These are phyloP conservation scores for Sisyra nigra DNA, from an alignment of 2,888 invertebrate genomes.

Conservation along the genomic window DNA sequence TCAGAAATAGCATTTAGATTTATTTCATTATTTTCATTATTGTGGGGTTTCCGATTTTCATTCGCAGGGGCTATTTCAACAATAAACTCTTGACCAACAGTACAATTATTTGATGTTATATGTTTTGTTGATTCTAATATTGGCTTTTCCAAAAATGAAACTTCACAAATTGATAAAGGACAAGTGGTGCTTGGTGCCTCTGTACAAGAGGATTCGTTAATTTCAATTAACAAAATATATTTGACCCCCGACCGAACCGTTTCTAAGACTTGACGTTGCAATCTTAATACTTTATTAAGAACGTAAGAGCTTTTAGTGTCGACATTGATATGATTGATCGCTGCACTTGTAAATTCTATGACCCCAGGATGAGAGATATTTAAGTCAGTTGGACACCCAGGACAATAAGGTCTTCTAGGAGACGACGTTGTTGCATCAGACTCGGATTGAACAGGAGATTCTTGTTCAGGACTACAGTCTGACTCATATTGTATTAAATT, in stretches of 20 bases:
- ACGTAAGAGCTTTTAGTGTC: slow-evolving; percentile 22
- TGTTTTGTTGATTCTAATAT: slow-evolving; percentile 46
- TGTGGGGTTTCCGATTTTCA: slow-evolving; percentile 16
- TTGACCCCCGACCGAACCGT: slow-evolving; percentile 39
- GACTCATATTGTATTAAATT: not conserved
- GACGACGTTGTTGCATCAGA: not conserved
- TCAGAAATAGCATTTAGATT: slow-evolving; percentile 15
- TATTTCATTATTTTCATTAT: slow-evolving; percentile 22
- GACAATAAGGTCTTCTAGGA: slow-evolving; percentile 23
- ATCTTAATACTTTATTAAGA: slow-evolving; percentile 29
- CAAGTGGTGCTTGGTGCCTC: slow-evolving; percentile 16
- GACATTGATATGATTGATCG: slow-evolving; percentile 26
- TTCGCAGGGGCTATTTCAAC: slow-evolving; percentile 17
- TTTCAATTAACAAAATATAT: slow-evolving; percentile 34
- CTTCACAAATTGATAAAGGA: slow-evolving; percentile 32
- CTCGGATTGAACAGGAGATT: not conserved
- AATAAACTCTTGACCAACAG: slow-evolving; percentile 34
- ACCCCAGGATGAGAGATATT: slow-evolving; percentile 34
- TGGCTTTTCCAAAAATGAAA: slow-evolving; percentile 46
- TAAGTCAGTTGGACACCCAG: slow-evolving; percentile 35
- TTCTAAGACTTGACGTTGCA: slow-evolving; percentile 39
- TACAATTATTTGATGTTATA: slow-evolving; percentile 49
- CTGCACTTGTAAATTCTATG: slow-evolving; percentile 29
- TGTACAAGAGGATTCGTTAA: slow-evolving; percentile 32
- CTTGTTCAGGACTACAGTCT: not conserved